Percentiles rank a stretch among this genome's conserved stretches.
These are phyloP conservation scores for Phoebastria nigripes DNA, from an alignment of 2,797 vertebrate genomes.

Conservation along the genomic window DNA sequence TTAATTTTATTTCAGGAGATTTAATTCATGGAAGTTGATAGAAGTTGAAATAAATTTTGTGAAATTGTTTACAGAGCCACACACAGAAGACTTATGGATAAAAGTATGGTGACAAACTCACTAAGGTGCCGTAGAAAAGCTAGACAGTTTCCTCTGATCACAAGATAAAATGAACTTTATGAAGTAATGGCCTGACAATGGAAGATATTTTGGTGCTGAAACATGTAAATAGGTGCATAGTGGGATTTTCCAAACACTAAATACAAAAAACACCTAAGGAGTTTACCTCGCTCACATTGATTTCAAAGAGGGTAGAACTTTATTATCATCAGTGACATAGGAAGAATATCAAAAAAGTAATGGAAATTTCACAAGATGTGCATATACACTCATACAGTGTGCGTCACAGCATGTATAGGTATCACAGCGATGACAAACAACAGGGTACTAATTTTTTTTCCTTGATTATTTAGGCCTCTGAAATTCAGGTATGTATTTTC, in stretches of 20 bases:
- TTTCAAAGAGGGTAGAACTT: neutral
- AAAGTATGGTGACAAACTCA: neutral
- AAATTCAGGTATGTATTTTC: neutral
- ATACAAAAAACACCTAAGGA: neutral
- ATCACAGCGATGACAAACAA: neutral
- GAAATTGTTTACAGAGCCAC: neutral
- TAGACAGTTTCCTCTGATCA: neutral
- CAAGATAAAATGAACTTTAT: neutral
- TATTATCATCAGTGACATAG: neutral
- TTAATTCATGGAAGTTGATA: neutral
- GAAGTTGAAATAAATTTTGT: neutral
- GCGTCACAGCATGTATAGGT: neutral
- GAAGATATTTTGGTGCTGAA: neutral
- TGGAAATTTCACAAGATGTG: neutral
- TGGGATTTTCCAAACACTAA: neutral
- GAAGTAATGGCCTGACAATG: neutral
- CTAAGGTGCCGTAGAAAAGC: neutral
- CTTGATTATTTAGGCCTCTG: neutral
- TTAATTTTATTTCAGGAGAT: neutral
- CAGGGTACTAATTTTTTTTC: neutral
- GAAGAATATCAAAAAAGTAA: neutral
- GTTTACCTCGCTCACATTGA: neutral
- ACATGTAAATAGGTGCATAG: neutral
- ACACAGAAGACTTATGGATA: neutral
- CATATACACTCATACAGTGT: accelerated